These are phyloP conservation scores for Passer domesticus DNA, from an alignment of 2,113 vertebrate species.

Conservation along the genomic window DNA sequence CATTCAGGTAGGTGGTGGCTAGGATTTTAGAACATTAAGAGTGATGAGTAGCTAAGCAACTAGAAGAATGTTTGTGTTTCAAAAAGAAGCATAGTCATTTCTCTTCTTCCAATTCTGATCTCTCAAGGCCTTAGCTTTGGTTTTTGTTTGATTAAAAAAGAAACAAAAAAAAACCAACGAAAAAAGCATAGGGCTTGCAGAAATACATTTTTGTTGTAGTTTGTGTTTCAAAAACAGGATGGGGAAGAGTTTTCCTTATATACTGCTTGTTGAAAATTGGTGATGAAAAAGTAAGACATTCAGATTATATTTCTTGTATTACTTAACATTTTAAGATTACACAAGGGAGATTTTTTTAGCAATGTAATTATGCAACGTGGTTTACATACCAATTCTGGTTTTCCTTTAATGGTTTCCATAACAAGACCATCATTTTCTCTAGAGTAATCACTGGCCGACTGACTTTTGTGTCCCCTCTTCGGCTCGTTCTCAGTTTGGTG, in stretches of 20 bases:
- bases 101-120: neutral
- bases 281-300: neutral
- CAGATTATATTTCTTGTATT: neutral
- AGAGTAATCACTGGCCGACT: constrained; percentile 48
- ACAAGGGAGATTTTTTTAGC: neutral
- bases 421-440: constrained; percentile 64
- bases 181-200: constrained; percentile 21
- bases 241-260: neutral
- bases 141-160: neutral
- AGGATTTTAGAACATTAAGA: neutral
- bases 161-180: neutral
- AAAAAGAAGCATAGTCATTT: constrained; percentile 23
- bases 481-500: constrained; percentile 26
- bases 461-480: constrained; percentile 53
- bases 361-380: neutral
- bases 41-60: neutral
- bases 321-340: neutral
- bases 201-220: neutral
- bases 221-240: neutral
- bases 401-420: constrained; percentile 65
- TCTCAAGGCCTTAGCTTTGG: neutral
- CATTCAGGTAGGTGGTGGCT: neutral
- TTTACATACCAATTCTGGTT: constrained; percentile 57
- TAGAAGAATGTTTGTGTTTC: neutral
- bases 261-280: neutral